phyloP scores from a whole-genome alignment of 1,140 invertebrate species.

The Orius laevigatus region DNA sequence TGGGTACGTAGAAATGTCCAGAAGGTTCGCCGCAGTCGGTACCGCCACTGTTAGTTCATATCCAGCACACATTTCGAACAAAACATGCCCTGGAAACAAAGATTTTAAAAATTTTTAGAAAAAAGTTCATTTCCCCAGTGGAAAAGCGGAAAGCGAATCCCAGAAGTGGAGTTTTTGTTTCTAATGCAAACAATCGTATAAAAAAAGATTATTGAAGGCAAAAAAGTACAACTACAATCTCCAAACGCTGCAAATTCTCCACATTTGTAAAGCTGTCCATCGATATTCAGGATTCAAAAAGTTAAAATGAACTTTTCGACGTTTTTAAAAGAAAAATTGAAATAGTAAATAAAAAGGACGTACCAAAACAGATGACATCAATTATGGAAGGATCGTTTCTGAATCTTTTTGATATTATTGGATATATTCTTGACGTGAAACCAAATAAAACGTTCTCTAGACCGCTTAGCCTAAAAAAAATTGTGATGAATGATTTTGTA shows the following conservation, averaged over 20 bases:
- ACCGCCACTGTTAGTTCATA: constrained; percentile 57
- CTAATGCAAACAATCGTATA: neutral
- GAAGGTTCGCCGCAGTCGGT: constrained; percentile 49
- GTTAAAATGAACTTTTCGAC: too few species aligned
- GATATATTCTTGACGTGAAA: constrained; percentile 45
- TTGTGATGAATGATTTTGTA: neutral
- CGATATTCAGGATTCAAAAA: too few species aligned
- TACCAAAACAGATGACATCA: constrained; percentile 63
- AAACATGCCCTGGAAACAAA: constrained; percentile 44
- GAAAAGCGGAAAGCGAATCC: constrained; percentile 2
- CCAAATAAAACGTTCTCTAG: constrained; percentile 73
- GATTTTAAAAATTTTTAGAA: constrained; percentile 5
- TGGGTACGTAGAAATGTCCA: constrained; percentile 55
- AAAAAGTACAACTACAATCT: too few species aligned
- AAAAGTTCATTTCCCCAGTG: constrained; percentile 3
- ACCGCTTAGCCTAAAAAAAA: constrained; percentile 45
- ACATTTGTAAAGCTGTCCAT: too few species aligned
- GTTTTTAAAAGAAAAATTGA: neutral
- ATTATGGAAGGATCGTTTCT: constrained; percentile 37
- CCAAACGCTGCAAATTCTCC: too few species aligned
- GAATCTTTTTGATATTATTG: constrained; percentile 36
- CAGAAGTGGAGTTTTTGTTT: neutral
- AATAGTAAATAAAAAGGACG: constrained; percentile 15
- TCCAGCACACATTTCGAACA: constrained; percentile 82
- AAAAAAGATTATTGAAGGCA: too few species aligned